Evolutionary conservation across 1,140 invertebrate genomes (phyloP), one percentile per base, ranked within the genome.

Genomic region (Andricus grossulariae): DNA sequence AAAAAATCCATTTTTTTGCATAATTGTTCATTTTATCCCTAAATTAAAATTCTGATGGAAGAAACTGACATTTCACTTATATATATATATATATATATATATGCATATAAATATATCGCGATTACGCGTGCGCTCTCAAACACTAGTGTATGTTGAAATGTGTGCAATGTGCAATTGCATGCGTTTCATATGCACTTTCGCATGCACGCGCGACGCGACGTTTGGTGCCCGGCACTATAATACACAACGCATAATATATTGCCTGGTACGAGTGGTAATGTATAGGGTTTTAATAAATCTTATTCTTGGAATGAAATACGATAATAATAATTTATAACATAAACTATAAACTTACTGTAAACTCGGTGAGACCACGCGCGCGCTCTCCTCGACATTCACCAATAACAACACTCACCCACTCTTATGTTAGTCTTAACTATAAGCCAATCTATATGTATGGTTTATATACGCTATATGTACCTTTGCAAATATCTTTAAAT

Each of bases 241-340:
- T 32, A 74, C 82, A 50, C 73, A 72, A 50, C 75, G 83, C 78
- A 82, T 86, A 87, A 89, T 89, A 84, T 87, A 89, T 85, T 84
- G 80, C 77, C 83, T 74, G 80, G 81, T 82, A 83, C 83, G 85
- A 83, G 76, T 84, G 83, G 77, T 86, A 89, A 90, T 88, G 83
- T 87, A 88, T 89, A 88, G 87, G 84, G 82, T 89, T 91, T 89
- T 85, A 89, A 90, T 91, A 89, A 91, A 90, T 90, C 89, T 90
- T 88, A 89, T 90, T 90, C 88, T 87, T 82, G 77, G 84, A 84
- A 86, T 90, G 88, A 90, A 89, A 91, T 90, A 91, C 88, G 88
- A 86, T 90, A 91, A 90, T 91, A 89, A 91, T 89, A 90, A 90
- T 90, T 90, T 90, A 90, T 87, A 89, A 88, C 85, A 83, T 87